Conservation (phyloP, 2,888 invertebrate genomes). For the Drosophila cognata region DNA sequence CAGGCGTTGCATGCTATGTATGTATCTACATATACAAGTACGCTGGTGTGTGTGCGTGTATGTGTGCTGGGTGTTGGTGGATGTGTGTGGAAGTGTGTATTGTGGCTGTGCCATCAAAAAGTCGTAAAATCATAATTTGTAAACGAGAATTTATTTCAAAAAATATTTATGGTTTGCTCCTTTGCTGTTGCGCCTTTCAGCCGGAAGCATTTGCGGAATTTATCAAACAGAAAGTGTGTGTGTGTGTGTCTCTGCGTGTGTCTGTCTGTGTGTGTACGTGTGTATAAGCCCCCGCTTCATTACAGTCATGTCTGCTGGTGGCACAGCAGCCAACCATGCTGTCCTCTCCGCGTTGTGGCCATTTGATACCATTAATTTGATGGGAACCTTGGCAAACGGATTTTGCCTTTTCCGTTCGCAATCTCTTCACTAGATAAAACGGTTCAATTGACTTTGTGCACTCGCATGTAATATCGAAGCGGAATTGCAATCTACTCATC, state of each 20-base stretch:
- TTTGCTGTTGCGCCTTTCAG: constrained; percentile 49
- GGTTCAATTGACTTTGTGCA: constrained; percentile 58
- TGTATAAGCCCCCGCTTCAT: constrained; percentile 57
- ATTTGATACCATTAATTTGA: constrained; percentile 56
- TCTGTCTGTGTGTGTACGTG: constrained; percentile 11
- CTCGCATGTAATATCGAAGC: constrained; percentile 28
- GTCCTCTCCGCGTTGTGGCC: constrained; percentile 26
- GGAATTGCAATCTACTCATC: constrained; percentile 14
- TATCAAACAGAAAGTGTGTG: constrained; percentile 13
- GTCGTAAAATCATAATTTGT: constrained; percentile 83
- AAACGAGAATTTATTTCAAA: constrained; percentile 82
- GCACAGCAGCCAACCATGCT: constrained; percentile 35
- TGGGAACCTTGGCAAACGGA: constrained; percentile 51
- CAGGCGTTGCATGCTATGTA: background rate
- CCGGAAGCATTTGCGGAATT: constrained; percentile 63
- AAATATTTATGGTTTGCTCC: constrained; percentile 74
- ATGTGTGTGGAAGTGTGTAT: constrained; percentile 19
- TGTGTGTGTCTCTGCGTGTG: background rate
- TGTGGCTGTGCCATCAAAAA: constrained; percentile 79
- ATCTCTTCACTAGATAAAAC: constrained; percentile 48
- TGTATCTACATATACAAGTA: constrained; percentile 23
- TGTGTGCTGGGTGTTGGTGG: background rate
- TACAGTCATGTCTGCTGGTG: constrained; percentile 61
- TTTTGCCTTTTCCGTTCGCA: constrained; percentile 35
- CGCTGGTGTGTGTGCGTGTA: constrained; percentile 12